Evolutionary conservation across 2,888 invertebrate species (phyloP), one percentile per base, ranked within the genome.

Genomic region (Drosophila prostipennis): DNA sequence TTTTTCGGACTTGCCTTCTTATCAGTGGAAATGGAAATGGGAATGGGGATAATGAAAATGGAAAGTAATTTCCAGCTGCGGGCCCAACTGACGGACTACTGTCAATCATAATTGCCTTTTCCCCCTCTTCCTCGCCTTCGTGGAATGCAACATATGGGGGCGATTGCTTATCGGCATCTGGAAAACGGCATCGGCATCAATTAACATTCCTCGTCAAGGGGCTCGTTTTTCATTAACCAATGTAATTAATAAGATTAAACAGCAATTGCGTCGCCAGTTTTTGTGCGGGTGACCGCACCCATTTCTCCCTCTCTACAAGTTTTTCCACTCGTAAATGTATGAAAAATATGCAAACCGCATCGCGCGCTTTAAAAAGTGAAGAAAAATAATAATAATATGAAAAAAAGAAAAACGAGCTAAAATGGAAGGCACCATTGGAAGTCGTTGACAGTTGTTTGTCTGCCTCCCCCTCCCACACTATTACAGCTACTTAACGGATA

Each of bases 221-320:
- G 56, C 67, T 74, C 74, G 57, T 64, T 76, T 82, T 80, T 80
- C 80, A 81, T 85, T 83, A 77, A 75, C 52, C 87, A 76, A 80
- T 85, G 84, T 85, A 85, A 85, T 85, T 85, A 85, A 85, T 89
- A 87, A 87, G 89, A 87, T 85, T 89, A 84, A 74, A 69, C 79
- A 84, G 76, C 84, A 88, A 84, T 87, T 89, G 84, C 74, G 87
- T 72, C 56, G 58, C 46, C 45, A 57, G 42, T 61, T 74, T 64
- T 64, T 69, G 72, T 83, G 80, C 82, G 74, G 80, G 74, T 74
- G 80, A 74, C 87, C 82, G 82, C 82, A 88, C 82, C 82, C 82
- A 79, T 70, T 75, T 70, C 76, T 74, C 16, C 63, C 85, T 19
- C 40, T 16, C 42, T 42, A 51, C 42, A 58, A 57, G 71, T 56